phyloP scores from a whole-genome alignment of 64 coral and sea anemone species.

The Dendronephthya gigantea region DNA sequence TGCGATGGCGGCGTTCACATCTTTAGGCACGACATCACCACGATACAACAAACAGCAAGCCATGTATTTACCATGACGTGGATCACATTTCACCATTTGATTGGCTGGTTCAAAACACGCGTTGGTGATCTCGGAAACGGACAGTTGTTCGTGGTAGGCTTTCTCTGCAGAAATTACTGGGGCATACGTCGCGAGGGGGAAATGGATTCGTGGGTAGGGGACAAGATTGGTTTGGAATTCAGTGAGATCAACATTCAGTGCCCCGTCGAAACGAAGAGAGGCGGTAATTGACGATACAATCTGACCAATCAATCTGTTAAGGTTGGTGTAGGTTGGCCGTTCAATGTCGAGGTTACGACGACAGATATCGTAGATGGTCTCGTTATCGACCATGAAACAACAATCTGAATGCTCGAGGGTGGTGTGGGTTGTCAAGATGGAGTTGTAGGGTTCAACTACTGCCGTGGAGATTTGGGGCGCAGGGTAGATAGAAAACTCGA shows the following conservation, averaged over 20 bases:
- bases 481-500: conserved; percentile 58
- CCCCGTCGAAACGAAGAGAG: conserved; percentile 1
- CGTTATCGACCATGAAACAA: conserved; percentile 72
- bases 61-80: no score
- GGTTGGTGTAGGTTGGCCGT: conserved; percentile 50
- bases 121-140: conserved; percentile 43
- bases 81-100: no score
- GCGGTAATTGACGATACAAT: conserved; percentile 37
- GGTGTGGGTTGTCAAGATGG: conserved; percentile 65
- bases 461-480: conserved; percentile 61
- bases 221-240: conserved; percentile 66
- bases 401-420: conserved; percentile 67
- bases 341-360: conserved; percentile 62
- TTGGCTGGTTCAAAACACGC: conserved; percentile 34
- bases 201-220: background rate
- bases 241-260: conserved; percentile 55
- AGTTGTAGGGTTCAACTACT: conserved; percentile 68
- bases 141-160: conserved; percentile 31
- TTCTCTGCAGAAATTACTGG: no score
- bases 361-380: conserved; percentile 66
- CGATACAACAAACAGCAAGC: conserved; percentile 39
- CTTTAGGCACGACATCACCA: conserved; percentile 45
- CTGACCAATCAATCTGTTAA: conserved; percentile 69
- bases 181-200: conserved; percentile 9
- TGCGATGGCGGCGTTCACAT: conserved; percentile 41